Conservation (phyloP, 2,888 invertebrate genomes). For the Lasiommata megera region DNA sequence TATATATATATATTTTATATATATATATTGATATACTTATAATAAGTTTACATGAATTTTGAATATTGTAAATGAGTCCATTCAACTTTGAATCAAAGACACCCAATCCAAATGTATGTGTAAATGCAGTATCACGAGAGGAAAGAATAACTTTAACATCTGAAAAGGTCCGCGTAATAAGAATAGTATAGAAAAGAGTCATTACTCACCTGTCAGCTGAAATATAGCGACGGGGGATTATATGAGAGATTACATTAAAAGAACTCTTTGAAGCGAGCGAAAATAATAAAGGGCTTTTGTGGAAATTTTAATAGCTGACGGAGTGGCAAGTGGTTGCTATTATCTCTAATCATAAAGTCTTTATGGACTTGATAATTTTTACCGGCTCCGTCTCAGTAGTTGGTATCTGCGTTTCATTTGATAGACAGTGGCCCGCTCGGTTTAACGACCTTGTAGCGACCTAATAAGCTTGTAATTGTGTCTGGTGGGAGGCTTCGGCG, state of each 20-base stretch:
- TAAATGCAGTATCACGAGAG: no score
- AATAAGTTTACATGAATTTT: no score
- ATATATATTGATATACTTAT: no score
- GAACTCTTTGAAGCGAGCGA: background rate
- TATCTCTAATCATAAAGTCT: background rate
- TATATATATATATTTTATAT: no score
- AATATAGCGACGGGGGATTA: slow-evolving; percentile 3
- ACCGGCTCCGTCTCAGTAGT: no score
- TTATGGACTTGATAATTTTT: background rate
- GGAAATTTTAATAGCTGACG: slow-evolving; percentile 7
- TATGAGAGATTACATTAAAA: slow-evolving; percentile 10
- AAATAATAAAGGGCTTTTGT: slow-evolving; percentile 9
- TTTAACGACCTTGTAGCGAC: no score
- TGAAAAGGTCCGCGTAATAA: background rate
- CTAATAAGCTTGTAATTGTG: no score
- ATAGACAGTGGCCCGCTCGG: no score
- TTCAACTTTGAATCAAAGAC: background rate
- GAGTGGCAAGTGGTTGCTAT: background rate
- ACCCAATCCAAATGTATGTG: no score
- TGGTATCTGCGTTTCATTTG: no score
- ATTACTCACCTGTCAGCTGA: slow-evolving; percentile 6
- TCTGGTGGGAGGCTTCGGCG: no score
- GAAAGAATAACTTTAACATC: background rate
- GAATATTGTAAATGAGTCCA: background rate
- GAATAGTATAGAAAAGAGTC: slow-evolving; percentile 3